Evolutionary conservation across 2,113 vertebrate species (phyloP), one percentile per base, ranked within the genome.

Genomic region (Cyphomyrus discorhynchus): DNA sequence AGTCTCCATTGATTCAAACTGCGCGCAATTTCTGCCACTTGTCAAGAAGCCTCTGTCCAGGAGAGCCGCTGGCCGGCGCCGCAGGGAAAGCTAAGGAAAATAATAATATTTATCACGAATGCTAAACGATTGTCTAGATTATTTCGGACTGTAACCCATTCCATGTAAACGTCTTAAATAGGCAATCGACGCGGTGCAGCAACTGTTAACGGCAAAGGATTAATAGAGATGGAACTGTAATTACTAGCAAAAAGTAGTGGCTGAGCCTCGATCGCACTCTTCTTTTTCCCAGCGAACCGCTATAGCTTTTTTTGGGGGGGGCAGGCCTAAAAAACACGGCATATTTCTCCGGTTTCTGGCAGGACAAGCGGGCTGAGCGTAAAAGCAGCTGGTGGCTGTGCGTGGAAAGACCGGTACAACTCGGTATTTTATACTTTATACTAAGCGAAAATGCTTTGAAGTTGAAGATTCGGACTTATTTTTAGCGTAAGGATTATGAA

Each of bases 11-110:
- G 90, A 91, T 53, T 77, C 46, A 39, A 85, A 84, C 86, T 83
- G 90, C 90, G 92, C 90, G 39, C 45, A 74, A 45, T 90, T 90
- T 87, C 82, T 56, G 87, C 50, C 84, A 49, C 90, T 92, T 52
- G 90, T 92, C 91, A 89, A 87, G 53, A 77, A 70, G 62, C n/a
- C 90, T 89, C 74, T 19, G 66, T 39, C 19, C 46, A 35, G 53
- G 84, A n/a, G 88, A 87, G 80, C 52, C 90, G 21, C 53, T 70
- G 88, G 19, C 52, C 91, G 50, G 90, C 46, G 85, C 83, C 19
- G 5, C 88, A 31, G 56, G 53, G 35, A 45, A n/a, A 84, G 82
- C 39, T 24, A 47, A 46, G 39, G 45, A n/a, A 84, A 84, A 1
- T 46, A 24, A 8, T 83, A 19, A 21, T 84, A 21, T 84, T 84